Percentiles rank a stretch among this genome's conserved stretches.
Evolutionary conservation across 2,797 vertebrate species (phyloP).

Genomic region (Alca torda): DNA sequence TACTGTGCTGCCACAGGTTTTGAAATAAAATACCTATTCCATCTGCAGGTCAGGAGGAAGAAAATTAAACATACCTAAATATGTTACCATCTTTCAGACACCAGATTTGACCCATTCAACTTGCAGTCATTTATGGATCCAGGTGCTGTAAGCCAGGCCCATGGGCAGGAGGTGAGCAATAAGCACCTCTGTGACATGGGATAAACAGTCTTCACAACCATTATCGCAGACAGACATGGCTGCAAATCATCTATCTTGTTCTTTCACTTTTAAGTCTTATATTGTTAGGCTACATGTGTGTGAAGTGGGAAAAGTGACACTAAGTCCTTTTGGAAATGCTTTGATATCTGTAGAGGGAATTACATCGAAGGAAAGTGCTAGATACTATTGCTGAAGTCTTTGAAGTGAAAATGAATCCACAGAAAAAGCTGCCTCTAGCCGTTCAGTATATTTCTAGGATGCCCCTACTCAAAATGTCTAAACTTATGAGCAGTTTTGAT

Average conservation of each 20-base stretch:
- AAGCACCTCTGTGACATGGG: background rate
- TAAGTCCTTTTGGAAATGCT: background rate
- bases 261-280: background rate
- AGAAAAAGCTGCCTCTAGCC: background rate
- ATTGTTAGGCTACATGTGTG: background rate
- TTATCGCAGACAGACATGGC: rapidly evolving
- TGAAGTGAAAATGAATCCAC: background rate
- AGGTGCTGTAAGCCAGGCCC: background rate
- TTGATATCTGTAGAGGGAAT: background rate
- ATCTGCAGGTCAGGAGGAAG: background rate
- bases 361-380: background rate
- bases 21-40: background rate
- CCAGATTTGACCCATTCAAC: background rate
- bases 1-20: background rate
- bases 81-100: background rate
- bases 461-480: background rate
- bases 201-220: background rate
- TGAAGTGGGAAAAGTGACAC: background rate
- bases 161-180: background rate
- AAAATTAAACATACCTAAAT: background rate
- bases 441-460: background rate
- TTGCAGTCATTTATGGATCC: background rate
- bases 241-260: background rate
- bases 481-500: background rate
- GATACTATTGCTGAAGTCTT: background rate